Evolutionary conservation across 1,140 invertebrate genomes (phyloP), one percentile per base, ranked within the genome.

Genomic region (Tachypleus tridentatus): DNA sequence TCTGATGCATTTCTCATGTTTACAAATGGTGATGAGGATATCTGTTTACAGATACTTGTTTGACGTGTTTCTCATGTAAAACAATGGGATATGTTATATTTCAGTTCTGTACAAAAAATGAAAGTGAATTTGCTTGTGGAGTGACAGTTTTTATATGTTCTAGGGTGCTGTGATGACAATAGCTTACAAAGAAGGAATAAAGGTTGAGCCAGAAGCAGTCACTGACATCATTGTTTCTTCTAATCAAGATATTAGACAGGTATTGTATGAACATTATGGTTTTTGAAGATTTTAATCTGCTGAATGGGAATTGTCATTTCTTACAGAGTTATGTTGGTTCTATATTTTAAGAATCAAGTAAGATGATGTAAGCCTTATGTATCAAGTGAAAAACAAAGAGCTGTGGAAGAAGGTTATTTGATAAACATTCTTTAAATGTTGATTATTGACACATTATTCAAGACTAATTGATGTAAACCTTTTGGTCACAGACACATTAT

Each of bases 211-310:
- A 0, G 85, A 90, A 53, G 83, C 85, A 54, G 72, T 98, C 3
- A 82, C 86, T 63, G 85, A 92, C 74, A 83, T 99, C 53, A 96
- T 99, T 64, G 79, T 81, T 48, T 86, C 89, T 9, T 87, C 94
- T 6, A 91, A 96, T 75, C 87, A 92, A 69, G 97, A 99, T 77
- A 85, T 99, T 64, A 80, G 97, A 51, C 94, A 99, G 80, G 87
- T 92, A 5, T 81, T 96, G 29, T 91, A 95, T 77, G 70, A 67
- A 29, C 2, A 54, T 63, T 79, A 9, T 75, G 74, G 60, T 62
- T 76, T 58, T 61, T 70, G 47, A 67, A 65, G 8, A 64, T 69
- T 6, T 57, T 63, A 29, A 11, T 56, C 9, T 57, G 60, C 9
- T 57, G 52, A 4, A 51, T 49, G 7, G 49, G 5, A 62, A 64